Conservation (phyloP, 2,888 invertebrate genomes). For the Romanomermis culicivorax region DNA sequence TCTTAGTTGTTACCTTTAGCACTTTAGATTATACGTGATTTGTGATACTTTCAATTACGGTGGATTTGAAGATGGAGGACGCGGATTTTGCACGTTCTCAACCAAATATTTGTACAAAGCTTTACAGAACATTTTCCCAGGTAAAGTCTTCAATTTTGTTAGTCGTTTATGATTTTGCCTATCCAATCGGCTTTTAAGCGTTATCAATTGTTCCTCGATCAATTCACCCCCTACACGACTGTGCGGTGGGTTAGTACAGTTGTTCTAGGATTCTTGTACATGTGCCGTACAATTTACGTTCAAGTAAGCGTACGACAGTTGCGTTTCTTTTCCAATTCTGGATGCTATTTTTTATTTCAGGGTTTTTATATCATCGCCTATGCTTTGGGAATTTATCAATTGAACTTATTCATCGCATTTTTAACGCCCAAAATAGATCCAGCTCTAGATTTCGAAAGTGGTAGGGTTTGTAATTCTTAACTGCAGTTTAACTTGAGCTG, state of each 20-base stretch:
- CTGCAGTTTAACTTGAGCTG: background rate
- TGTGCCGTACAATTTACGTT: slow-evolving; percentile 20
- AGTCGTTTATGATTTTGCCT: background rate
- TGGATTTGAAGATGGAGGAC: too few species aligned
- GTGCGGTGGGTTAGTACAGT: slow-evolving; percentile 24
- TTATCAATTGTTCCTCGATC: slow-evolving; percentile 26
- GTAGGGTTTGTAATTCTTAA: too few species aligned
- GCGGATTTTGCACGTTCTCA: slow-evolving; percentile 19
- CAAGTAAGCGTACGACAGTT: slow-evolving; percentile 16
- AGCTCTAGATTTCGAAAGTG: slow-evolving; percentile 64
- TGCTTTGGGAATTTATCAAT: slow-evolving; percentile 92
- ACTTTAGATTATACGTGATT: too few species aligned
- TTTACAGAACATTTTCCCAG: slow-evolving; percentile 14
- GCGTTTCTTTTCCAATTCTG: too few species aligned
- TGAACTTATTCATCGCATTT: slow-evolving; percentile 98
- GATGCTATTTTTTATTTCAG: too few species aligned
- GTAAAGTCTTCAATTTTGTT: background rate
- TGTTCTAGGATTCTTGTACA: slow-evolving; percentile 17
- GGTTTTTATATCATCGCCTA: slow-evolving; percentile 99
- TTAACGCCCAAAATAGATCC: slow-evolving; percentile 98
- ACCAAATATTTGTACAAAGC: slow-evolving; percentile 20
- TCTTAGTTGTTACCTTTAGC: too few species aligned
- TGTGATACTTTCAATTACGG: too few species aligned
- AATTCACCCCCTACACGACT: slow-evolving; percentile 23
- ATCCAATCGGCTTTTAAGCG: slow-evolving; percentile 23